A percentile compares a stretch with the other conserved stretches of the same genome.
These are phyloP conservation scores for Amphimedon queenslandica DNA, from an alignment of 37 sponge, comb jelly and placozoan species.

Conservation along the genomic window DNA sequence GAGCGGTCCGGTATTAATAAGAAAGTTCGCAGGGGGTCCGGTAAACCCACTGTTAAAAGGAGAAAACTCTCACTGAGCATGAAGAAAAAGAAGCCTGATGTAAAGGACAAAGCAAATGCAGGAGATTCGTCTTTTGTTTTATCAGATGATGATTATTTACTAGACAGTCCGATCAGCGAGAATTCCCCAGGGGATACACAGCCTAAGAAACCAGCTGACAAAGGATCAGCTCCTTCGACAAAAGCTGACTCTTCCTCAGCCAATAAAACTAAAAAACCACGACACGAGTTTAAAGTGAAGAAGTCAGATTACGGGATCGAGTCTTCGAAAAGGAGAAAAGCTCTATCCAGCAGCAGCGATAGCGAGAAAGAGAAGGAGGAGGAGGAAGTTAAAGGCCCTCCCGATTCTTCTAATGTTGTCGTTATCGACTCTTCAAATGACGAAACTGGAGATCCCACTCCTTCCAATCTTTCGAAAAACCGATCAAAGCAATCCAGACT, in stretches of 20 bases:
- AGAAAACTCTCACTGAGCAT: too few species aligned
- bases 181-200: not conserved
- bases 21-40: too few species aligned
- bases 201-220: not conserved
- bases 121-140: not conserved
- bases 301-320: constrained; percentile 31
- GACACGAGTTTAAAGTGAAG: constrained; percentile 12
- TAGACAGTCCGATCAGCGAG: too few species aligned
- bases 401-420: not conserved
- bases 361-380: not conserved
- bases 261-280: constrained; percentile 17
- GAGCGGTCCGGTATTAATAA: too few species aligned
- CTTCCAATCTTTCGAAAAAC: too few species aligned
- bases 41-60: too few species aligned
- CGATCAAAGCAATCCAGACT: too few species aligned
- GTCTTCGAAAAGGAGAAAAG: too few species aligned
- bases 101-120: not conserved
- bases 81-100: too few species aligned
- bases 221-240: not conserved
- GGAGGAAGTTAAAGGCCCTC: constrained; percentile 1
- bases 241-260: constrained; percentile 18
- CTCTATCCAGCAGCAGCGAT: not conserved
- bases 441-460: not conserved
- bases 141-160: too few species aligned
- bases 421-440: not conserved